Conservation (phyloP, 53 echinoderm and acorn worm species). For the Zoroaster sp. region DNA sequence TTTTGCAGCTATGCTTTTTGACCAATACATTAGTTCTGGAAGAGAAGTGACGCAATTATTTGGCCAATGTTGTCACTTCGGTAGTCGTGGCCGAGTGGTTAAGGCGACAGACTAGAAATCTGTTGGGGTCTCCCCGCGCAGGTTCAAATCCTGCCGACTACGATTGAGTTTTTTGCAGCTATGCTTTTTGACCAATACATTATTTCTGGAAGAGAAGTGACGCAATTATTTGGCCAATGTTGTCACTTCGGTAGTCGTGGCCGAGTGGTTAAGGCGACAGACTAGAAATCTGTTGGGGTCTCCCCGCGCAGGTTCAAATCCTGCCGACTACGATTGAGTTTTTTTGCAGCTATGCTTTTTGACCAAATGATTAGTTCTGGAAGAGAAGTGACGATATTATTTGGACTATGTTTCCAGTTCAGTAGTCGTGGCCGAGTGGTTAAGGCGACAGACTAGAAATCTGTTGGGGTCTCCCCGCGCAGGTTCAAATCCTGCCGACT, state of each 20-base stretch:
- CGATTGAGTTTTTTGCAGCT: neutral
- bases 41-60: too few relatives aligned
- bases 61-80: neutral
- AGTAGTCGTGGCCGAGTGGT: slow-evolving; percentile 98
- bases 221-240: too few relatives aligned
- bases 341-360: too few relatives aligned
- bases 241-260: slow-evolving; percentile 99
- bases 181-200: too few relatives aligned
- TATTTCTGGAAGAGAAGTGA: too few relatives aligned
- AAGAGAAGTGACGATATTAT: too few relatives aligned
- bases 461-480: slow-evolving; percentile 97
- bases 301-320: slow-evolving; percentile 99
- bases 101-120: slow-evolving; percentile 99
- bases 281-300: slow-evolving; percentile 98
- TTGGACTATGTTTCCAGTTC: too few relatives aligned
- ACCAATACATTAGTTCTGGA: too few relatives aligned
- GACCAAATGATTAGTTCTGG: too few relatives aligned
- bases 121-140: slow-evolving; percentile 97
- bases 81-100: slow-evolving; percentile 99
- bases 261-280: slow-evolving; percentile 99
- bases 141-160: slow-evolving; percentile 99
- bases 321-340: slow-evolving; percentile 96
- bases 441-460: slow-evolving; percentile 99
- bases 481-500: slow-evolving; percentile 99
- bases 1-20: too few relatives aligned